These are phyloP conservation scores for Pyrocoelia pectoralis DNA, from an alignment of 2,888 invertebrate genomes.

Conservation along the genomic window DNA sequence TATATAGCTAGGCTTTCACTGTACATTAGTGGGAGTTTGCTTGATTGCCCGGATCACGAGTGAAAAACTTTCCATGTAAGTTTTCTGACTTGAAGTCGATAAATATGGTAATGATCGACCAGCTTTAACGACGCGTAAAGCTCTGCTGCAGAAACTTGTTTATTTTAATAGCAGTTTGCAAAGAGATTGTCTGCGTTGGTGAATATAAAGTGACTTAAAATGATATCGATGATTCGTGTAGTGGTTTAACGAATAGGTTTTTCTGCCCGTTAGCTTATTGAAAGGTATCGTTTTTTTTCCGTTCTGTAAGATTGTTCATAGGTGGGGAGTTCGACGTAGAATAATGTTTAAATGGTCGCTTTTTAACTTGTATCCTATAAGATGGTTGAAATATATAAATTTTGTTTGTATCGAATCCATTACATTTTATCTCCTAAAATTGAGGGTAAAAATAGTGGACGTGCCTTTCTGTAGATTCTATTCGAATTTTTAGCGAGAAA, in stretches of 20 bases:
- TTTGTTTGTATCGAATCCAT: not conserved
- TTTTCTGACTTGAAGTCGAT: slow-evolving; percentile 48
- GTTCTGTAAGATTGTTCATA: no score
- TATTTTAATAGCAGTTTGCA: slow-evolving; percentile 48
- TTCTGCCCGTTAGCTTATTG: not conserved
- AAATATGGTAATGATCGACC: slow-evolving; percentile 54
- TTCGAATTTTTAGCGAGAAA: slow-evolving; percentile 24
- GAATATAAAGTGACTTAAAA: slow-evolving; percentile 32
- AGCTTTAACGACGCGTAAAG: slow-evolving; percentile 45
- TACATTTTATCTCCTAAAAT: slow-evolving; percentile 1
- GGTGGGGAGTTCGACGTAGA: no score
- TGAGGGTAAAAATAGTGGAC: slow-evolving; percentile 4
- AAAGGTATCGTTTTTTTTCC: not conserved
- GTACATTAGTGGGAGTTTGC: slow-evolving; percentile 52
- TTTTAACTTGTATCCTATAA: no score
- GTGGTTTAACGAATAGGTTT: slow-evolving; percentile 14
- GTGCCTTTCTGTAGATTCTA: slow-evolving; percentile 29
- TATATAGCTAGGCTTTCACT: slow-evolving; percentile 36
- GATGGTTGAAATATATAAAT: not conserved
- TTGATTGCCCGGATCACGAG: slow-evolving; percentile 50
- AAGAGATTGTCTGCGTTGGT: slow-evolving; percentile 28
- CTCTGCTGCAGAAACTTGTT: slow-evolving; percentile 49
- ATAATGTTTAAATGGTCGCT: no score
- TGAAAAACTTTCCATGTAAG: slow-evolving; percentile 45
- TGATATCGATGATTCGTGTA: slow-evolving; percentile 27